phyloP scores from a whole-genome alignment of 2,888 invertebrate species.

The Lingula anatina region DNA sequence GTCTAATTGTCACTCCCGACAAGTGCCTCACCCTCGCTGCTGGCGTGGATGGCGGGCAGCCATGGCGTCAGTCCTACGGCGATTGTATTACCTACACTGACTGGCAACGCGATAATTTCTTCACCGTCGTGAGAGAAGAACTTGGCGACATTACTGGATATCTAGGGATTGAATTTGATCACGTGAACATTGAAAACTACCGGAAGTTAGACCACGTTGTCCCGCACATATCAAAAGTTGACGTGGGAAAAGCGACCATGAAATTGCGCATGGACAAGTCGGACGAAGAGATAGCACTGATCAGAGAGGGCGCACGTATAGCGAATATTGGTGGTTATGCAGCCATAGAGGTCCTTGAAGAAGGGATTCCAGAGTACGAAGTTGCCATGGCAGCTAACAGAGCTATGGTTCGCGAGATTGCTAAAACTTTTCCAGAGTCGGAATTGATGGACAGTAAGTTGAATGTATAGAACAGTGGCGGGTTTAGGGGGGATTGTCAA shows the following conservation, averaged over 20 bases:
- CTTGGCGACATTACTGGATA: neutral
- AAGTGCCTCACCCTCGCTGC: neutral
- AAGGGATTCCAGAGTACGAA: slow-evolving; percentile 12
- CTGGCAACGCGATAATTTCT: slow-evolving; percentile 8
- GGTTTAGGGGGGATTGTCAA: no score
- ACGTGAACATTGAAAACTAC: slow-evolving; percentile 8
- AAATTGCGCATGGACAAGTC: slow-evolving; percentile 10
- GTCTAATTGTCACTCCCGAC: slow-evolving; percentile 8
- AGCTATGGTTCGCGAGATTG: slow-evolving; percentile 14
- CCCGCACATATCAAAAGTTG: slow-evolving; percentile 1
- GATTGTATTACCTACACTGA: neutral
- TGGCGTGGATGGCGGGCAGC: slow-evolving; percentile 12
- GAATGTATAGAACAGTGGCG: no score
- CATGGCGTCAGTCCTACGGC: slow-evolving; percentile 7
- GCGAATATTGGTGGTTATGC: slow-evolving; percentile 10
- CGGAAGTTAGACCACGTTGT: slow-evolving; percentile 6
- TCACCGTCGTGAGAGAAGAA: slow-evolving; percentile 3
- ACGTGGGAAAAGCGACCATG: slow-evolving; percentile 11
- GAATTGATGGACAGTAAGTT: slow-evolving; percentile 4
- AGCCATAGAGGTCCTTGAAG: slow-evolving; percentile 6
- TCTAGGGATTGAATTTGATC: slow-evolving; percentile 12
- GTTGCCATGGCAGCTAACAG: slow-evolving; percentile 11
- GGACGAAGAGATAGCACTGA: slow-evolving; percentile 6
- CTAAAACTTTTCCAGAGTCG: slow-evolving; percentile 8
- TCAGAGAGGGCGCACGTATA: slow-evolving; percentile 1